Evolutionary conservation across 37 sponge, comb jelly and placozoan genomes (phyloP).

Genomic region (Axinella damicornis): DNA sequence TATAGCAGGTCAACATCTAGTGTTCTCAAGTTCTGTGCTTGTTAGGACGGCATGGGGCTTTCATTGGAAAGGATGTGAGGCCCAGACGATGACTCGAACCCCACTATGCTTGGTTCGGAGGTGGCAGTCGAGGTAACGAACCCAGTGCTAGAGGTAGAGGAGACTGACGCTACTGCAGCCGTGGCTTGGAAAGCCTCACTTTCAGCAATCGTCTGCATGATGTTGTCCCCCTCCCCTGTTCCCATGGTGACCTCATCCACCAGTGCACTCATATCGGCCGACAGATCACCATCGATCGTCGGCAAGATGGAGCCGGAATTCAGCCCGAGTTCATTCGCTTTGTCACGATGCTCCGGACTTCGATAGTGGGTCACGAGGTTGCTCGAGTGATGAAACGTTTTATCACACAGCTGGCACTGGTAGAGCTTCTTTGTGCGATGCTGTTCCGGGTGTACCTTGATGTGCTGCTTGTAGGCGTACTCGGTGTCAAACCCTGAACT

Average conservation of each 20-base stretch:
- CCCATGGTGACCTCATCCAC: slow-evolving; percentile 45
- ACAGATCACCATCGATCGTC: slow-evolving; percentile 9
- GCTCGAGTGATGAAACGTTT: slow-evolving; percentile 24
- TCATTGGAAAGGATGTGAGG: no score
- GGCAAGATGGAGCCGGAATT: background rate
- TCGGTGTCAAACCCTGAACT: slow-evolving; percentile 44
- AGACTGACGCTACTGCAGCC: background rate
- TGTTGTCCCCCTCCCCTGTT: slow-evolving; percentile 18
- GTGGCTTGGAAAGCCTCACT: slow-evolving; percentile 17
- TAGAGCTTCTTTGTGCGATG: background rate
- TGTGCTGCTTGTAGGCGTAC: slow-evolving; percentile 67
- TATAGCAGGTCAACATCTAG: no score
- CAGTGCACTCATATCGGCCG: slow-evolving; percentile 30
- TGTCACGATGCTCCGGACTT: slow-evolving; percentile 49
- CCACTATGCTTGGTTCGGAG: no score
- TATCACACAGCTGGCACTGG: slow-evolving; percentile 55
- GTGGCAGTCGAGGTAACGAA: background rate
- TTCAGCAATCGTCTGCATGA: slow-evolving; percentile 24
- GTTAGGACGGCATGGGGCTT: no score
- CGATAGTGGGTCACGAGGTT: slow-evolving; percentile 51
- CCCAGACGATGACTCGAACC: no score
- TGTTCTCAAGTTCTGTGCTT: no score
- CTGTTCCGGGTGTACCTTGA: slow-evolving; percentile 60
- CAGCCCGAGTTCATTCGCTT: slow-evolving; percentile 27
- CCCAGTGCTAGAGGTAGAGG: background rate